These are phyloP conservation scores for Psilanteris sp. DNA, from an alignment of 1,140 invertebrate species.

Conservation along the genomic window DNA sequence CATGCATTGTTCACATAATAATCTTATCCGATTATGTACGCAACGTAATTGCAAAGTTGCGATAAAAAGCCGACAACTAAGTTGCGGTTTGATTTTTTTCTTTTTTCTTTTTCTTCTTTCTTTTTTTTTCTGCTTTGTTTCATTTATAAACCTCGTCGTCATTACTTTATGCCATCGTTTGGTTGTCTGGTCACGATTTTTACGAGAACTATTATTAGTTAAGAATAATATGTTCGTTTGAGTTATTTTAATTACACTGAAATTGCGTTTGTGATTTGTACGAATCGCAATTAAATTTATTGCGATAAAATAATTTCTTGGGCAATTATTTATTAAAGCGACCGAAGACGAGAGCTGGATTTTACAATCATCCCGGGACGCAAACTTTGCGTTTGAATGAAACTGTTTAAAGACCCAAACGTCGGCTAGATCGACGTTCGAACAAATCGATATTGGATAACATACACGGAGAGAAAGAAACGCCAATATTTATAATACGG, in stretches of 20 bases:
- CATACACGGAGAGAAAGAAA: no score
- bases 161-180: conserved; percentile 1
- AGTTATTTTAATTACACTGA: conserved; percentile 14
- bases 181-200: conserved; percentile 34
- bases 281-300: conserved; percentile 2
- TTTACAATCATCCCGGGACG: no score
- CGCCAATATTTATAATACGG: no score
- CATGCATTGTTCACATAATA: conserved; percentile 40
- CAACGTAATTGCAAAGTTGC: conserved; percentile 44
- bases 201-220: conserved; percentile 24
- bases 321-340: conserved; percentile 1
- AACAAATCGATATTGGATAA: no score
- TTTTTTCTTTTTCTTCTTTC: not conserved
- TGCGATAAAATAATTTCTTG: conserved; percentile 6
- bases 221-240: conserved; percentile 3
- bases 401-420: no score
- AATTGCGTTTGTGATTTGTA: conserved; percentile 3
- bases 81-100: conserved; percentile 34
- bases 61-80: conserved; percentile 37
- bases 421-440: no score
- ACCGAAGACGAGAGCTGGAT: no score
- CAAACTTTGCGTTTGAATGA: no score
- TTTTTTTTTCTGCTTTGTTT: no score
- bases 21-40: conserved; percentile 42
- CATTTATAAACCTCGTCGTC: conserved; percentile 7